Evolutionary conservation across 2,113 vertebrate species (phyloP).

Genomic region (Protobothrops mucrosquamatus): DNA sequence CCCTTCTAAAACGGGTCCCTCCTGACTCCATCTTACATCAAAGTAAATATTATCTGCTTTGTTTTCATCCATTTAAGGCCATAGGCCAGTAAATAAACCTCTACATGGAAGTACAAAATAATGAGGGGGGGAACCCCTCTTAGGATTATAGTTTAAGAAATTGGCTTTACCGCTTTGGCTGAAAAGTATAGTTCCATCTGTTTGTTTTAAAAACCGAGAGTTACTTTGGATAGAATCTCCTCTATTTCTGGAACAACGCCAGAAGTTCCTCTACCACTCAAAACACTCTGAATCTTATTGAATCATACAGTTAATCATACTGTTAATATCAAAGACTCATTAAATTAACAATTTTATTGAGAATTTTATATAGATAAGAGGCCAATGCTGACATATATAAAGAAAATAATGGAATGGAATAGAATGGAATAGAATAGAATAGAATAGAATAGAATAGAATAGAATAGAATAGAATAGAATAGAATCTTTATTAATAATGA

Average conservation of each 20-base stretch:
- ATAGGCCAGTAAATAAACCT: not conserved
- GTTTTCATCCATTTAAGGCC: not conserved
- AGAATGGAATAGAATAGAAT: too few relatives aligned
- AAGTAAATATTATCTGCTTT: not conserved
- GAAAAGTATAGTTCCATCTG: not conserved
- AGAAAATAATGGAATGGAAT: not conserved
- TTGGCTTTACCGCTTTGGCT: not conserved
- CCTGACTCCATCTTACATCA: not conserved
- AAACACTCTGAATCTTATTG: not conserved
- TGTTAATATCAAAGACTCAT: not conserved
- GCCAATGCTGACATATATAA: not conserved
- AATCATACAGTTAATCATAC: not conserved
- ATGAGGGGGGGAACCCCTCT: not conserved
- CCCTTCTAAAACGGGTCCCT: not conserved
- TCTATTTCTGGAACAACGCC: not conserved
- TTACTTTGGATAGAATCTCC: not conserved
- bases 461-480: too few relatives aligned
- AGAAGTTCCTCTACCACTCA: not conserved
- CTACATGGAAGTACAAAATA: not conserved
- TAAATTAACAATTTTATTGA: not conserved
- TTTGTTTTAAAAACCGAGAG: not conserved
- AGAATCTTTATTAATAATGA: too few relatives aligned
- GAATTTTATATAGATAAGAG: too few relatives aligned
- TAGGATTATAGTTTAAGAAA: not conserved
- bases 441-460: too few relatives aligned